These are phyloP conservation scores for Arbacia lixula DNA, from an alignment of 53 echinoderm and acorn worm genomes.

Conservation along the genomic window DNA sequence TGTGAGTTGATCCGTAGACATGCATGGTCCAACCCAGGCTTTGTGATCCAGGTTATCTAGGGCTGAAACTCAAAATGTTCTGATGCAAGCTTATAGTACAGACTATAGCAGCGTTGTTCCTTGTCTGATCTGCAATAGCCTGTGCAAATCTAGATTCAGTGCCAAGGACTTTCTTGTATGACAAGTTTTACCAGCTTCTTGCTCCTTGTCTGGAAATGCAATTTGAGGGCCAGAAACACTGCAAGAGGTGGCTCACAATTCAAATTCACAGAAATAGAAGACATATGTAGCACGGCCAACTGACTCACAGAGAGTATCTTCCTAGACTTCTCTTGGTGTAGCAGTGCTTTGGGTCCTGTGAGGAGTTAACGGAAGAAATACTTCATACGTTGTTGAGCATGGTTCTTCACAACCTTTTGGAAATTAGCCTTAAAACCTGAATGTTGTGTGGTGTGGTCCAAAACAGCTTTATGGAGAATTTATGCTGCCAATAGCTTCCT, in stretches of 20 bases:
- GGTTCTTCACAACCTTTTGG: conserved; percentile 45
- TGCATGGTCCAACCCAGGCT: conserved; percentile 10
- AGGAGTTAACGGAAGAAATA: conserved; percentile 47
- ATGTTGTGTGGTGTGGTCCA: too few relatives aligned
- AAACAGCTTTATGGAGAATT: too few relatives aligned
- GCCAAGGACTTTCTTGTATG: conserved; percentile 35
- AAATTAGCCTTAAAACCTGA: too few relatives aligned
- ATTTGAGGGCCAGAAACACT: conserved; percentile 37
- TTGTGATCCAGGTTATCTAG: conserved; percentile 11
- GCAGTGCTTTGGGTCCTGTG: conserved; percentile 42
- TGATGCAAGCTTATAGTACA: conserved; percentile 1
- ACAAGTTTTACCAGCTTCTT: conserved; percentile 26
- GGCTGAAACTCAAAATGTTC: conserved; percentile 2
- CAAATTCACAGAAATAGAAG: conserved; percentile 41
- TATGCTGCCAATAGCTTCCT: too few relatives aligned
- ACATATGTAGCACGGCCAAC: conserved; percentile 29
- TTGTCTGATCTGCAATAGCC: conserved; percentile 18
- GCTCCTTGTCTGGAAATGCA: conserved; percentile 37
- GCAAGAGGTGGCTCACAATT: conserved; percentile 50
- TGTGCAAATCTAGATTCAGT: conserved; percentile 27
- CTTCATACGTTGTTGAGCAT: conserved; percentile 33
- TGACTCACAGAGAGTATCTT: conserved; percentile 48
- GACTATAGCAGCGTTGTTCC: background rate
- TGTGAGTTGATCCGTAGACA: conserved; percentile 9
- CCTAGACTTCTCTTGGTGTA: conserved; percentile 28